Conservation (phyloP, 2,113 vertebrate species). For the Myotis yumanensis region DNA sequence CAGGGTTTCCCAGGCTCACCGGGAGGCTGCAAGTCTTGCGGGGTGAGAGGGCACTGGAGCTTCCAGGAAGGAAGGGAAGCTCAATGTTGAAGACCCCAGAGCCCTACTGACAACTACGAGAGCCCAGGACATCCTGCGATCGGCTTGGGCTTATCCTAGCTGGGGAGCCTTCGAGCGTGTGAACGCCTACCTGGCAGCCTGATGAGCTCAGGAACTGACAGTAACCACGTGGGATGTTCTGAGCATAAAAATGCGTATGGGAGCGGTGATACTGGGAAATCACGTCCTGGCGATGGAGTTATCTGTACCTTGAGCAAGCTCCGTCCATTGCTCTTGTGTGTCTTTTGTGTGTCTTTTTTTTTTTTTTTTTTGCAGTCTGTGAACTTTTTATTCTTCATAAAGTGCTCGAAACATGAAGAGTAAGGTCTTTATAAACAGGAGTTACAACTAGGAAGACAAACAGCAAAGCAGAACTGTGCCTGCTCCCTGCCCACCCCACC, state of each 20-base stretch:
- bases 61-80: not conserved
- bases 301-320: not conserved
- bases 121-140: not conserved
- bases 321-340: not conserved
- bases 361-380: conserved; percentile 61
- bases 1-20: not conserved
- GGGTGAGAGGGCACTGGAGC: not conserved
- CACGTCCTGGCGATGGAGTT: not conserved
- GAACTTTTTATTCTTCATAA: conserved; percentile 85
- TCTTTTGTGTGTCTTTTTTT: not conserved
- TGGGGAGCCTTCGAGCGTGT: not conserved
- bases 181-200: not conserved
- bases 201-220: too few species aligned
- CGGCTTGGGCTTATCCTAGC: not conserved
- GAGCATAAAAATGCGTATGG: too few species aligned
- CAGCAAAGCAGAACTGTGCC: conserved; percentile 69
- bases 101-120: not conserved
- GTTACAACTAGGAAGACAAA: conserved; percentile 81
- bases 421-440: conserved; percentile 86
- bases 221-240: not conserved
- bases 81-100: not conserved
- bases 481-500: conserved; percentile 42
- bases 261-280: not conserved
- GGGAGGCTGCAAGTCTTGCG: not conserved
- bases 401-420: conserved; percentile 87